Base-by-base conservation (phyloP, 1,140 invertebrate species). In the Oscheius sp. region DNA sequence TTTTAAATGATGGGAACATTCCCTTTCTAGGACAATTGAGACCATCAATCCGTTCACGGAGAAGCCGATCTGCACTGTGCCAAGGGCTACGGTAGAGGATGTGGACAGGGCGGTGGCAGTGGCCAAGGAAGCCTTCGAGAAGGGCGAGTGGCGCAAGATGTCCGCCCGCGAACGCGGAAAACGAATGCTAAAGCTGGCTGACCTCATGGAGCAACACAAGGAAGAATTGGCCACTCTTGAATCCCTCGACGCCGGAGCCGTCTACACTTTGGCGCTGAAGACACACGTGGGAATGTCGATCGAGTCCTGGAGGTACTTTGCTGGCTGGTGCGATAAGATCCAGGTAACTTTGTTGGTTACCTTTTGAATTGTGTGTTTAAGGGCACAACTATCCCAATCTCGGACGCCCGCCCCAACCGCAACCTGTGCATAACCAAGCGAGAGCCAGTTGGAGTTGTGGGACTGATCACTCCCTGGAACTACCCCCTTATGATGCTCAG, bases 281-380 rank as follows among this genome's bases (percentile, higher is more conserved):
- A 97, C 94, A 0, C 94, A 94, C 82, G 85, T 95, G 4, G 93
- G 93, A 28, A 95, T 95, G 92, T 93, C 91, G 1, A 93, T 95
- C 46, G 92, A 94, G 77, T 93, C 91, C 0, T 94, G 91, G 91
- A 86, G 91, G 13, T 95, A 94, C 80, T 94, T 93, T 85, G 92
- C 86, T 34, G 87, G 87, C 3, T 88, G 87, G 87, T 85, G 85
- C 64, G 86, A 87, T 69, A 87, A 88, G 78, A 88, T 88, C 68
- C 85, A 88, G 38, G 84, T 84, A 2, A 2, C 23, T 29, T 7
- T 20, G 3, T 4, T 20, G 15, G 29, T 7, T 7, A 34, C 23
- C 18, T 7, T 45, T 3, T 38, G 4, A 26, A 7, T n/a, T 13
- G n/a, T 10, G 26, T 70, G 3, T 79, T 83, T 36, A 64, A 87